phyloP scores from a whole-genome alignment of 2,113 vertebrate genomes.

The Potamarius usumacintae region DNA sequence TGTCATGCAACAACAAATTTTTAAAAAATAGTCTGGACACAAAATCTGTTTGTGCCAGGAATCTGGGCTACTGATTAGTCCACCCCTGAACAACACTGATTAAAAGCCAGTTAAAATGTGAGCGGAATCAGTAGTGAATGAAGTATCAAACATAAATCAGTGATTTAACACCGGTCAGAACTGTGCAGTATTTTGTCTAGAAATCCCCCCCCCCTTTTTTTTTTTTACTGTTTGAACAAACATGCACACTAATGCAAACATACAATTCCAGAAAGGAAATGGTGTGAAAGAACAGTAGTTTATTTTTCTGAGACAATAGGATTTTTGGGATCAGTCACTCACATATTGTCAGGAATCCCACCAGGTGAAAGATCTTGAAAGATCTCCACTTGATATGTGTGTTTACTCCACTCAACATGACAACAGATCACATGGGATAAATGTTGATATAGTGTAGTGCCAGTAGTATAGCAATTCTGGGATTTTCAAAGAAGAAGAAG shows the following conservation, averaged over 20 bases:
- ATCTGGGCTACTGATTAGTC: neutral
- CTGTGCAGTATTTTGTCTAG: neutral
- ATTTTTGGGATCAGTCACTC: neutral
- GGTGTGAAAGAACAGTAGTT: neutral
- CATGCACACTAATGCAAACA: neutral
- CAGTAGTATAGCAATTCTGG: neutral
- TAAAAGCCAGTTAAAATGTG: neutral
- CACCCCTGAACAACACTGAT: neutral
- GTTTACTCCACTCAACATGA: neutral
- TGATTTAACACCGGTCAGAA: neutral
- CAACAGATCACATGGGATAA: neutral
- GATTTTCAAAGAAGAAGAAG: neutral
- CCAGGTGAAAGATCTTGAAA: neutral
- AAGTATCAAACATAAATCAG: neutral
- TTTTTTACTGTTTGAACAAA: neutral
- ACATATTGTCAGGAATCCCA: neutral
- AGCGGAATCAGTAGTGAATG: neutral
- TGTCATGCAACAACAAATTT: neutral
- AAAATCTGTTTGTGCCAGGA: neutral
- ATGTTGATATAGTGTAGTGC: neutral
- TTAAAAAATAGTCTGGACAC: neutral
- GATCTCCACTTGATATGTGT: neutral
- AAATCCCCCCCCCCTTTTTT: neutral
- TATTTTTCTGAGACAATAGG: neutral
- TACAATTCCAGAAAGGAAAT: neutral